These are phyloP conservation scores for Columbina picui DNA, from an alignment of 2,113 vertebrate genomes.

Conservation along the genomic window DNA sequence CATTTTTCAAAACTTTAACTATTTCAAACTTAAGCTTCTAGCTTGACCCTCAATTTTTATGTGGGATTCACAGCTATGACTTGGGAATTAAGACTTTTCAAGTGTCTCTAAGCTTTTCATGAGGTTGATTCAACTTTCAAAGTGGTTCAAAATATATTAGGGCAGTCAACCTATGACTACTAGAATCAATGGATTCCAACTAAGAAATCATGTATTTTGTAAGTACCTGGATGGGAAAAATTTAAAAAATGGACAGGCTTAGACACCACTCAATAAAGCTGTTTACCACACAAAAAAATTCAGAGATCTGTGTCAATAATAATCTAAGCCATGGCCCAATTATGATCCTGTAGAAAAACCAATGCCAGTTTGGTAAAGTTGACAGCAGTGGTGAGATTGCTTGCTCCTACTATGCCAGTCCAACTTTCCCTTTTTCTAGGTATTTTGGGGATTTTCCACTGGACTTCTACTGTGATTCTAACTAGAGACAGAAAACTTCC, in stretches of 20 bases:
- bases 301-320: not conserved
- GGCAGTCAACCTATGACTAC: not conserved
- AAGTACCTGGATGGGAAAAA: not conserved
- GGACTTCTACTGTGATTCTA: not conserved
- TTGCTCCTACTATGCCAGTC: not conserved
- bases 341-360: not conserved
- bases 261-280: not conserved
- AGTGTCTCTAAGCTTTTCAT: not conserved
- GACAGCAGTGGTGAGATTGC: not conserved
- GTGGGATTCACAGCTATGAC: not conserved
- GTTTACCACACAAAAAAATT: not conserved
- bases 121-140: not conserved
- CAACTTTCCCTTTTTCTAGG: not conserved
- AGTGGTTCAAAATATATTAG: not conserved
- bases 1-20: not conserved
- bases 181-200: not conserved
- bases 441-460: not conserved
- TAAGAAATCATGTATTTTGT: not conserved
- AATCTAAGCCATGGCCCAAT: not conserved
- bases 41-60: not conserved
- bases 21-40: not conserved
- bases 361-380: not conserved
- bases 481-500: not conserved
- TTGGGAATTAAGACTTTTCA: not conserved
- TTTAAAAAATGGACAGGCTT: not conserved